Conservation (phyloP, 1,140 invertebrate genomes). For the Heliconius eleuchia region DNA sequence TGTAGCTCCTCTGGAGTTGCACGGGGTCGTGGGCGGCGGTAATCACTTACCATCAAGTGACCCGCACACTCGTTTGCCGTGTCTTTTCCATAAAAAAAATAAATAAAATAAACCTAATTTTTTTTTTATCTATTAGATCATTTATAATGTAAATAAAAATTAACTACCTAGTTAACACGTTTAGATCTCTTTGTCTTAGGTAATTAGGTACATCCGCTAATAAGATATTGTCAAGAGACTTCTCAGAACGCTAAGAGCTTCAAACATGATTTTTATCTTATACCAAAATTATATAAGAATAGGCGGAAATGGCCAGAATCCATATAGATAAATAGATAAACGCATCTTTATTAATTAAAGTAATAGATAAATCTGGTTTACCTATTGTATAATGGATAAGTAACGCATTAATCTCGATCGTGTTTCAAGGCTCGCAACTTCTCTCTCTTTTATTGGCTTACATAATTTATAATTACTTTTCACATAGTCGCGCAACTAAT, state of each 20-base stretch:
- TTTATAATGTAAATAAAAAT: neutral
- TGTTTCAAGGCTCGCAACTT: constrained; percentile 55
- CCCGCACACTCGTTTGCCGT: too few relatives aligned
- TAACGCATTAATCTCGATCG: constrained; percentile 45
- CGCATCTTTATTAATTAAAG: constrained; percentile 42
- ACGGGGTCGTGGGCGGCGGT: too few relatives aligned
- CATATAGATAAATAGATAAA: constrained; percentile 33
- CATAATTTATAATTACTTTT: constrained; percentile 72
- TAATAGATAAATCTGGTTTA: constrained; percentile 48
- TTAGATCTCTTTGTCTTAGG: neutral
- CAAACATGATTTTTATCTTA: neutral
- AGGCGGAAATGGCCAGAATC: constrained; percentile 32
- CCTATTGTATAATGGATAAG: constrained; percentile 43
- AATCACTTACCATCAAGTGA: too few relatives aligned
- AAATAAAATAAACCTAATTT: neutral
- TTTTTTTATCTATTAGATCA: neutral
- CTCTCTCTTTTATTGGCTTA: constrained; percentile 62
- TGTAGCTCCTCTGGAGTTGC: too few relatives aligned
- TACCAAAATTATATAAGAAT: constrained; percentile 30
- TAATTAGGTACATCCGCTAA: constrained; percentile 17
- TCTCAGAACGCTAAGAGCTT: constrained; percentile 9
- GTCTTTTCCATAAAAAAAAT: too few relatives aligned
- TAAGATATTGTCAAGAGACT: constrained; percentile 14
- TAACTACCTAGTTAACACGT: neutral
- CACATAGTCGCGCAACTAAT: constrained; percentile 57